Evolutionary conservation across 2,113 vertebrate genomes (phyloP).

Genomic region (Oreochromis niloticus): DNA sequence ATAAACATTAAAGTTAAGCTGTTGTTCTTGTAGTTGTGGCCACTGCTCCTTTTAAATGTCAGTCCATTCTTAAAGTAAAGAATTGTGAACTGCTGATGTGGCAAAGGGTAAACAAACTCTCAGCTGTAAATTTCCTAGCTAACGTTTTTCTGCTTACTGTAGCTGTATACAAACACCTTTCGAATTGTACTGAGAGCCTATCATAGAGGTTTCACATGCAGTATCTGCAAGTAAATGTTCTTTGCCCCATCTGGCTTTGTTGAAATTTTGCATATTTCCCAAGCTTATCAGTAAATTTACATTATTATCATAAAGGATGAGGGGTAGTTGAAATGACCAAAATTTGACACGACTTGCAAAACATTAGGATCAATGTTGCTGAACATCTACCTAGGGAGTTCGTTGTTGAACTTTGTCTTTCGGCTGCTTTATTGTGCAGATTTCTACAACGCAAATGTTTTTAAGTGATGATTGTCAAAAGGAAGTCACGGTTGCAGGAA

Average conservation of each 20-base stretch:
- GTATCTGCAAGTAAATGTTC: background rate
- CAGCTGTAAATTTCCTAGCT: background rate
- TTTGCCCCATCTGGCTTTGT: background rate
- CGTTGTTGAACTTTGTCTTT: background rate
- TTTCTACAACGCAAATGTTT: background rate
- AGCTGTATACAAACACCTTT: background rate
- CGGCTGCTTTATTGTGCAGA: background rate
- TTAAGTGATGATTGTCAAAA: background rate
- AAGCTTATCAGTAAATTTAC: background rate
- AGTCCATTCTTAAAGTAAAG: background rate
- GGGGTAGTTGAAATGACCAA: fast-evolving
- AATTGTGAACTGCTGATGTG: background rate
- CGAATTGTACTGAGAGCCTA: background rate
- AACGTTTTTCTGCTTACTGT: background rate
- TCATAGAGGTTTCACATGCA: background rate
- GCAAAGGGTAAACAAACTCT: background rate
- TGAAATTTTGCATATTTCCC: background rate
- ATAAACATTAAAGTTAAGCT: background rate
- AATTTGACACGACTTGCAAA: background rate
- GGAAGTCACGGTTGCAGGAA: background rate
- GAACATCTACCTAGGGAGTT: background rate
- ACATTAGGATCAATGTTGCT: background rate
- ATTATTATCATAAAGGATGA: background rate
- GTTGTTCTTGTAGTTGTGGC: background rate
- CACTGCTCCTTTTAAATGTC: background rate